Conservation (phyloP, 2,888 invertebrate genomes). For the Dascillus cervinus region DNA sequence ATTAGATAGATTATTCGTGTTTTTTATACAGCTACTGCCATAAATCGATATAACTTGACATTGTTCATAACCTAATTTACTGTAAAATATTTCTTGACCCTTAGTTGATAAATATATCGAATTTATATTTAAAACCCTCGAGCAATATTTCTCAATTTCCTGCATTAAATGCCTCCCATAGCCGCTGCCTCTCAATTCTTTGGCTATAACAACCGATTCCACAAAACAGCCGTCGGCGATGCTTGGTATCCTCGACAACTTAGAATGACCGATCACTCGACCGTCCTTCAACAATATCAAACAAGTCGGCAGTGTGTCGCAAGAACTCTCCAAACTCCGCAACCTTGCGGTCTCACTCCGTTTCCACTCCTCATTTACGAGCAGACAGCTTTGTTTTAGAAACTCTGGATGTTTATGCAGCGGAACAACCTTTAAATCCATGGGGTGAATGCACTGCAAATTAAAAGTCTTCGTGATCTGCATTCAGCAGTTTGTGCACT, state of each 20-base stretch:
- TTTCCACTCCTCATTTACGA: conserved; percentile 84
- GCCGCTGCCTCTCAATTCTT: conserved; percentile 63
- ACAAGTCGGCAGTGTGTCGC: conserved; percentile 65
- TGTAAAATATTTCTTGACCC: conserved; percentile 69
- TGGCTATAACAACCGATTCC: conserved; percentile 74
- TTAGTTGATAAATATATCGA: conserved; percentile 49
- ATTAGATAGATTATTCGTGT: conserved; percentile 3
- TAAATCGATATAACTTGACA: conserved; percentile 66
- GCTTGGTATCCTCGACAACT: conserved; percentile 65
- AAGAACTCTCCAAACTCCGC: conserved; percentile 64
- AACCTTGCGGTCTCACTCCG: conserved; percentile 72
- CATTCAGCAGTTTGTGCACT: too few species aligned
- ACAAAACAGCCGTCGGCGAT: conserved; percentile 66
- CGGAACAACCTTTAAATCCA: conserved; percentile 48
- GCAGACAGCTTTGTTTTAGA: conserved; percentile 60
- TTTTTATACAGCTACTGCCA: conserved; percentile 35
- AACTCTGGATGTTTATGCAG: conserved; percentile 67
- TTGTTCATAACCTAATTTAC: conserved; percentile 61
- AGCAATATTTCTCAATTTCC: conserved; percentile 67
- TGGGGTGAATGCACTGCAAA: too few species aligned
- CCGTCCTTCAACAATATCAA: conserved; percentile 54
- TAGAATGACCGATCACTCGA: conserved; percentile 68
- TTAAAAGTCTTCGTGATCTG: too few species aligned
- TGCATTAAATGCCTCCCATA: conserved; percentile 69
- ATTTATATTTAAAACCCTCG: conserved; percentile 51